Base-by-base conservation (phyloP, 1,140 invertebrate species). In the Magallana gigas region DNA sequence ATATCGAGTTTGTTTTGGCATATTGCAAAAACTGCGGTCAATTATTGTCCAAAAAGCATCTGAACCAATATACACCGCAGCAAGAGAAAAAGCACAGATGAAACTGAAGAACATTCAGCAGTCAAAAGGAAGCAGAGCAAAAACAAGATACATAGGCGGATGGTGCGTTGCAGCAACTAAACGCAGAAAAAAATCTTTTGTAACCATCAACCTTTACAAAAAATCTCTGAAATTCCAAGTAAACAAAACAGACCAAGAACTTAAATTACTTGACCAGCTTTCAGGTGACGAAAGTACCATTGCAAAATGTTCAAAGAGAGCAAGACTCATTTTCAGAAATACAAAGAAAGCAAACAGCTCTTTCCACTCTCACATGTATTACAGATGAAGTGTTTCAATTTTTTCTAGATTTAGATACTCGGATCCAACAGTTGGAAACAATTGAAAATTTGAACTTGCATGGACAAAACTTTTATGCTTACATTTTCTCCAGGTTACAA, bases 61-160 rank as follows among this genome's bases (percentile, higher is more conserved):
- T 68, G 62, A 68, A 68, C 62, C 62, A 68, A 18, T 68, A 68
- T 23, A 68, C 18, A 68, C 18, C 1, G n/a, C 62, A 68, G 62
- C 62, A 68, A 68, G 62, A 68, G 62, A 68, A 68, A 18, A 6
- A 68, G 14, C 62, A 68, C 16, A 68, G n/a, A 18, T 68, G 4
- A 14, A 68, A 68, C 14, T 68, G 8, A 68, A 68, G 62, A 68
- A 68, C 14, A 16, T 68, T 68, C 62, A 36, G 1, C 36, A 68
- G 18, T 68, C 62, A n/a, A 68, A 68, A 68, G 6, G 62, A 68
- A 68, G 62, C 62, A 68, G 62, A 68, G 62, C 62, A 68, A 68
- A 68, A 68, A 68, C 62, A 68, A 68, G 62, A 68, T 68, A 68
- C 14, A 68, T 68, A 68, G 62, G 62, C n/a, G 62, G 62, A 18